Conservation (phyloP, 2,888 invertebrate species). For the Chydorus sphaericus region DNA sequence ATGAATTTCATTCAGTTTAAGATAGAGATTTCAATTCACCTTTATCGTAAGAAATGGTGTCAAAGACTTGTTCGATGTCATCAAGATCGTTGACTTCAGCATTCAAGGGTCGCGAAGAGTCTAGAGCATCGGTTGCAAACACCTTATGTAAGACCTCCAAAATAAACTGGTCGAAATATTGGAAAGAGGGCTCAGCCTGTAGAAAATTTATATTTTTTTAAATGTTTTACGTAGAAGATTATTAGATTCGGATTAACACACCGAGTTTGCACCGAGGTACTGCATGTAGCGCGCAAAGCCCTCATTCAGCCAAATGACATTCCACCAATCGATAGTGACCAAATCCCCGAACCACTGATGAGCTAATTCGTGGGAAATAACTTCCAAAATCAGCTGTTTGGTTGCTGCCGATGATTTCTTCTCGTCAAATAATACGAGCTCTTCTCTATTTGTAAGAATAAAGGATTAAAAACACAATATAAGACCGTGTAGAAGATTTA, state of each 20-base stretch:
- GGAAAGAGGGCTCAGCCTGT: slow-evolving; percentile 51
- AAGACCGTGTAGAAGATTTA: neutral
- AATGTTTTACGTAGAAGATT: neutral
- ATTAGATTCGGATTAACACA: neutral
- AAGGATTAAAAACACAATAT: neutral
- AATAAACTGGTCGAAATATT: slow-evolving; percentile 62
- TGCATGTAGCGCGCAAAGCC: neutral
- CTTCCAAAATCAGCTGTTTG: slow-evolving; percentile 25
- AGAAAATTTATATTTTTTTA: neutral
- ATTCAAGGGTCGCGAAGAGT: slow-evolving; percentile 42
- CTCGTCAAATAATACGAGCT: slow-evolving; percentile 28
- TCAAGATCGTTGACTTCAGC: slow-evolving; percentile 23
- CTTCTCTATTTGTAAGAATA: slow-evolving; percentile 23
- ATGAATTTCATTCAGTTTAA: too few relatives aligned
- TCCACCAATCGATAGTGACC: slow-evolving; percentile 59
- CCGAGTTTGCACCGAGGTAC: neutral
- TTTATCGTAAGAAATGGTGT: slow-evolving; percentile 27
- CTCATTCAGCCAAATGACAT: neutral
- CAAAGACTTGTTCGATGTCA: slow-evolving; percentile 26
- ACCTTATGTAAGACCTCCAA: slow-evolving; percentile 60
- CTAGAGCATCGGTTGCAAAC: slow-evolving; percentile 58
- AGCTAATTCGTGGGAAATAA: slow-evolving; percentile 54
- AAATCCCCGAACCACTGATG: slow-evolving; percentile 79
- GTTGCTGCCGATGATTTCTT: slow-evolving; percentile 22
- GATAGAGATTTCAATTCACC: slow-evolving; percentile 12